phyloP scores from a whole-genome alignment of 2,113 vertebrate species.

The Takifugu flavidus region DNA sequence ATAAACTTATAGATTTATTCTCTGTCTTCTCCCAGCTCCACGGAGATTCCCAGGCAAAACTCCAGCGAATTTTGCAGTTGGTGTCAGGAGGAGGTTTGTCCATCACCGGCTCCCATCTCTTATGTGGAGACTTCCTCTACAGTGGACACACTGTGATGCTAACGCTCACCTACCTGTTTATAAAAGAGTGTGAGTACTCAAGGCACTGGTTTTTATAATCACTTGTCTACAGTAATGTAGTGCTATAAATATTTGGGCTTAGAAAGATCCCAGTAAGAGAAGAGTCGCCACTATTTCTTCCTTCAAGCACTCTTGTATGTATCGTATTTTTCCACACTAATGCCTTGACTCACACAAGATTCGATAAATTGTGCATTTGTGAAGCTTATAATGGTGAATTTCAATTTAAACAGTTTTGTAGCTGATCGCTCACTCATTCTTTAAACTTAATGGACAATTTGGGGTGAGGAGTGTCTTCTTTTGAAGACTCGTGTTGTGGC shows the following conservation, averaged over 20 bases:
- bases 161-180: constrained; percentile 94
- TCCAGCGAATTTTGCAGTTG: constrained; percentile 86
- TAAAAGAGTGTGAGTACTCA: constrained; percentile 93
- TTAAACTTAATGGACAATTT: neutral
- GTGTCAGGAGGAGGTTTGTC: constrained; percentile 93
- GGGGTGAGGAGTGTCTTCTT: neutral
- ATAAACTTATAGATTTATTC: neutral
- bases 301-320: neutral
- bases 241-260: too few relatives aligned
- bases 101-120: constrained; percentile 91
- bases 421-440: neutral
- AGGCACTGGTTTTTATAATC: constrained; percentile 17
- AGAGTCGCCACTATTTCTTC: neutral
- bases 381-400: neutral
- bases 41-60: constrained; percentile 89
- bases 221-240: neutral
- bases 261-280: neutral
- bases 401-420: neutral
- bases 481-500: neutral
- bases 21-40: constrained; percentile 77
- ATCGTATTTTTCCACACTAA: neutral
- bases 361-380: neutral
- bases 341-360: neutral
- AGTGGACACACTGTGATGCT: constrained; percentile 95
- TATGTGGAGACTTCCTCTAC: constrained; percentile 96